Percentiles rank a stretch among this genome's conserved stretches.
Conservation (phyloP, 2,797 vertebrate species). For the Lacerta bilineata region DNA sequence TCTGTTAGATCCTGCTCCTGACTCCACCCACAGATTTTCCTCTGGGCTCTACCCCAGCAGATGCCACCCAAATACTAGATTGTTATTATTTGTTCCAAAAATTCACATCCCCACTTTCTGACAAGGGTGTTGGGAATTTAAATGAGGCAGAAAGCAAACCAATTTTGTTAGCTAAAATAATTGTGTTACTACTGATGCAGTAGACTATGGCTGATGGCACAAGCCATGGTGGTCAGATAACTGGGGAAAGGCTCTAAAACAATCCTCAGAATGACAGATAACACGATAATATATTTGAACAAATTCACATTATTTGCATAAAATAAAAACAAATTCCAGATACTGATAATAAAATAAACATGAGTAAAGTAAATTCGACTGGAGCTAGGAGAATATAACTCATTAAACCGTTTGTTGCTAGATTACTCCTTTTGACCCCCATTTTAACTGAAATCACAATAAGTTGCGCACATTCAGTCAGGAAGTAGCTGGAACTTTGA, state of each 20-base stretch:
- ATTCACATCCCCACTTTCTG: not conserved
- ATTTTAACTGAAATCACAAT: constrained; percentile 79
- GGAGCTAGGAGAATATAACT: constrained; percentile 69
- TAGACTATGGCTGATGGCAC: not conserved
- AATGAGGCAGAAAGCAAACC: not conserved
- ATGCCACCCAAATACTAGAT: not conserved
- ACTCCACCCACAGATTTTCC: not conserved
- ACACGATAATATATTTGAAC: constrained; percentile 27
- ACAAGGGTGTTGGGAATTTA: not conserved
- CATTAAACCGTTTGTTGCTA: constrained; percentile 69
- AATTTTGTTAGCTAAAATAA: not conserved
- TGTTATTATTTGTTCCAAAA: not conserved
- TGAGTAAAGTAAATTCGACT: constrained; percentile 33
- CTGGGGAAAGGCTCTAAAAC: not conserved
- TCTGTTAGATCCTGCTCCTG: not conserved
- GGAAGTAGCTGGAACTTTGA: constrained; percentile 77
- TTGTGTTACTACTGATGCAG: not conserved
- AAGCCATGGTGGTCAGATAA: not conserved
- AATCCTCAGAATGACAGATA: constrained; percentile 25
- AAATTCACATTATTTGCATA: not conserved
- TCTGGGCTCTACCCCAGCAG: not conserved
- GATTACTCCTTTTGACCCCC: constrained; percentile 76
- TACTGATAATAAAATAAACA: constrained; percentile 56
- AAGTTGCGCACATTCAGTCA: constrained; percentile 71
- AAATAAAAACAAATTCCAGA: not conserved